A percentile compares a stretch with the other conserved stretches of the same genome.
phyloP scores from a whole-genome alignment of 2,797 vertebrate species.

The Argya squamiceps region DNA sequence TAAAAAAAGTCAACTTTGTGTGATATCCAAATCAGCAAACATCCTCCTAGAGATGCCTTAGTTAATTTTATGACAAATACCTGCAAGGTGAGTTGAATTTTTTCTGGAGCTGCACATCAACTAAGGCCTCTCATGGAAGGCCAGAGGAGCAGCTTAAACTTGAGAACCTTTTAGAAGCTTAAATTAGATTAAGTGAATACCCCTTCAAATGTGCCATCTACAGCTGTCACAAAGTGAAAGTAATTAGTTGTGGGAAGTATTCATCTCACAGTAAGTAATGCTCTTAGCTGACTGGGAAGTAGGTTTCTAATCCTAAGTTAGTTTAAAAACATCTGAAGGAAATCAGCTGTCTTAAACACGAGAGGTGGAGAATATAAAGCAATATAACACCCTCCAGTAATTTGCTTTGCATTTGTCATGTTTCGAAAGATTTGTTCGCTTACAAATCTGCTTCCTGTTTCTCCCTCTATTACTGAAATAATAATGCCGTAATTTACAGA shows the following conservation, averaged over 20 bases:
- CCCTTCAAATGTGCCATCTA: neutral
- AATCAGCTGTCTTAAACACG: neutral
- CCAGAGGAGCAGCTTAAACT: neutral
- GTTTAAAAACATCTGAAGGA: neutral
- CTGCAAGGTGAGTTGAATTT: neutral
- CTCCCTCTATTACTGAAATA: neutral
- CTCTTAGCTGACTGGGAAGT: neutral
- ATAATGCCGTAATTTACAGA: slow-evolving; percentile 64
- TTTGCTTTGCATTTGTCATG: neutral
- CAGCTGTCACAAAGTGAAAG: neutral
- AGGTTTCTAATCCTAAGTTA: slow-evolving; percentile 7
- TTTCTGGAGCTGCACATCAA: neutral
- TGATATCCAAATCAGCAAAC: neutral
- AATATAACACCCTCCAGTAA: neutral
- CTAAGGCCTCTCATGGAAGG: neutral
- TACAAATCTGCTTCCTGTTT: neutral
- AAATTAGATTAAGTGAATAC: neutral
- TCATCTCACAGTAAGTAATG: neutral
- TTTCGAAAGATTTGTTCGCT: neutral
- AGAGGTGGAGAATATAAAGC: neutral
- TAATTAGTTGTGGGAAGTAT: neutral
- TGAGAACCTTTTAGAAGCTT: neutral
- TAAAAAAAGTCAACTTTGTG: neutral
- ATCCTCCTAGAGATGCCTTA: neutral
- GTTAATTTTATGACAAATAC: neutral